Evolutionary conservation across 2,113 vertebrate genomes (phyloP).

Genomic region (Semnopithecus entellus): DNA sequence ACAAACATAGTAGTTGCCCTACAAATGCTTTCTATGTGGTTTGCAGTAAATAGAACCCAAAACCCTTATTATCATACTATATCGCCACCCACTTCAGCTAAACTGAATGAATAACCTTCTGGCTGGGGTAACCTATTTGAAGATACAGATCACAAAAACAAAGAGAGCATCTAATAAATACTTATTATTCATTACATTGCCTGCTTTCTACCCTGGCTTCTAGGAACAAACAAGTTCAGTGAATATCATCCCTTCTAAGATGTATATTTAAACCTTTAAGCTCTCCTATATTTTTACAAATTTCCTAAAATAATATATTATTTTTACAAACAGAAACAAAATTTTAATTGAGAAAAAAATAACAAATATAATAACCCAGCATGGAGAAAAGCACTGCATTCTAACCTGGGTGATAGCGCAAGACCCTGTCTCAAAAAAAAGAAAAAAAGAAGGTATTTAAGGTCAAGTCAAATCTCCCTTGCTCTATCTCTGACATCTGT

Average conservation of each 20-base stretch:
- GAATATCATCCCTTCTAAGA: background rate
- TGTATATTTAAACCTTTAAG: background rate
- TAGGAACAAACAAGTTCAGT: background rate
- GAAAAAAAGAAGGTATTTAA: background rate
- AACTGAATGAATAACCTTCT: background rate
- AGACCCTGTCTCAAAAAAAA: background rate
- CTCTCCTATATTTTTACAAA: background rate
- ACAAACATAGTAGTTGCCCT: background rate
- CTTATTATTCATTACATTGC: background rate
- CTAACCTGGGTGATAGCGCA: too few species aligned
- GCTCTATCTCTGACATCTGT: background rate
- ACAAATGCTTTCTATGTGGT: background rate
- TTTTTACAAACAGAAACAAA: background rate
- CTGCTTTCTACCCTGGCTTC: background rate
- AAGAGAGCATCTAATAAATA: background rate
- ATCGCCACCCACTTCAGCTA: background rate
- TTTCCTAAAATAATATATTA: background rate
- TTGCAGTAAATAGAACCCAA: background rate
- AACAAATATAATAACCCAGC: background rate
- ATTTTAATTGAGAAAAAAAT: background rate
- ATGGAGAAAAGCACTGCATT: background rate
- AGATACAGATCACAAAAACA: background rate
- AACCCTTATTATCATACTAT: background rate
- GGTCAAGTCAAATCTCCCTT: background rate
- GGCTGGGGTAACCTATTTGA: background rate